Evolutionary conservation across 2,797 vertebrate species (phyloP), one percentile per base, ranked within the genome.

Genomic region (Channallabes apus): DNA sequence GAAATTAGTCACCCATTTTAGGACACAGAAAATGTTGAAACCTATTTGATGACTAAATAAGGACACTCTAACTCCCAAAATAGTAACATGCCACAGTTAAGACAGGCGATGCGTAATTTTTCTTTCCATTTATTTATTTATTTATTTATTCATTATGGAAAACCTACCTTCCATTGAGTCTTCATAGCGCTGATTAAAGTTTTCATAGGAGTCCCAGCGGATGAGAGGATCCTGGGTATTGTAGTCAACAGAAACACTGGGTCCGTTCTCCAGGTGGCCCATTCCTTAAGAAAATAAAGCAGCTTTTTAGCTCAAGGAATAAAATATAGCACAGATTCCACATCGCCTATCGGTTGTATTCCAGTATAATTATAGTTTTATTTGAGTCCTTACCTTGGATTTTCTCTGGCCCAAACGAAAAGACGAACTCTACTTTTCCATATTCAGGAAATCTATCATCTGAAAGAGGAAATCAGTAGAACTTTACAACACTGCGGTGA

Each of bases 401-500:
- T 94, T 99, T 99, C 92, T 99, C 98, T 0, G 98, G 98, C 61
- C 97, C 98, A 0, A 98, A 98, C 38, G 98, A 99, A 94, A 99
- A 99, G 83, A 99, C 95, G 77, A 99, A 99, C 89, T 99, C 98
- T 90, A 99, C 98, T 93, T 99, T 99, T 85, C 98, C 98, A 0
- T 98, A 97, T 91, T 99, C 98, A 0, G 98, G 97, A 90, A 99
- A 99, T 79, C 98, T 94, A 56, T 99, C 97, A 91, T 99, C 98
- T 99, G 91, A 67, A 81, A 32, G 11, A 67, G 41, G 4, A 46
- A 27, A 65, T 65, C 6, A 9, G 9, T 29, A 29, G 24, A 80
- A 67, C 54, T 4, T 20, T 80, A 67, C 27, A 67, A 24, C 4
- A 24, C 9, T 12, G 2, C 20, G 14, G 7, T 80, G 61, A 64